Conservation (phyloP, 2,797 vertebrate species). For the Eurystomus glaucurus region DNA sequence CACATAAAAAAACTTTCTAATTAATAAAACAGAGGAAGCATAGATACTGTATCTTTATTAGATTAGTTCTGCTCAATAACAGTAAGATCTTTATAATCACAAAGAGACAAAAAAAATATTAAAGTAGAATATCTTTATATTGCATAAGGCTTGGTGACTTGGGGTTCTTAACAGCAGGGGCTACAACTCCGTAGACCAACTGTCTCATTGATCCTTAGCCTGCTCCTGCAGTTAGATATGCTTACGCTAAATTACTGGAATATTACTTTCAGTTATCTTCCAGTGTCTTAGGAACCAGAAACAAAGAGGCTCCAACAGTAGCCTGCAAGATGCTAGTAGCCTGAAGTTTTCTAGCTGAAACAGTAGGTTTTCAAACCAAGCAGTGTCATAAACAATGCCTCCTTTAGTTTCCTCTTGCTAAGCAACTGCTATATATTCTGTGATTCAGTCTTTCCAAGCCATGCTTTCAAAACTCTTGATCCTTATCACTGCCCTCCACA, state of each 20-base stretch:
- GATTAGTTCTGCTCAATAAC: conserved; percentile 12
- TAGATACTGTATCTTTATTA: neutral
- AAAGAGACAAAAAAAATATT: neutral
- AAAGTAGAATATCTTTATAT: neutral
- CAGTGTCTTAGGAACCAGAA: neutral
- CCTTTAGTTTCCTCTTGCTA: neutral
- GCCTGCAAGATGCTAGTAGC: neutral
- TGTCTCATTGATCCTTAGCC: neutral
- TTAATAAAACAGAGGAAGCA: neutral
- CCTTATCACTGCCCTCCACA: neutral
- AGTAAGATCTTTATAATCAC: conserved; percentile 20
- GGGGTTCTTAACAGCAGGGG: neutral
- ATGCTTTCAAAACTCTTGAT: neutral
- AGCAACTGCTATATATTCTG: neutral
- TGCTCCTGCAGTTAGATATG: neutral
- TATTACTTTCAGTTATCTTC: neutral
- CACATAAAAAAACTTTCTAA: neutral
- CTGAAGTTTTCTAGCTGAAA: neutral
- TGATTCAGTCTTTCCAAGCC: neutral
- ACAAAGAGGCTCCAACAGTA: neutral
- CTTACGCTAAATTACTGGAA: neutral
- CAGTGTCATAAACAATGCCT: neutral
- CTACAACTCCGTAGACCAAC: neutral
- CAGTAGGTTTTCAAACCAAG: neutral
- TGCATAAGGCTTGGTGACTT: neutral